Evolutionary conservation across 2,113 vertebrate genomes (phyloP), one percentile per base, ranked within the genome.

Genomic region (Hassar affinis): DNA sequence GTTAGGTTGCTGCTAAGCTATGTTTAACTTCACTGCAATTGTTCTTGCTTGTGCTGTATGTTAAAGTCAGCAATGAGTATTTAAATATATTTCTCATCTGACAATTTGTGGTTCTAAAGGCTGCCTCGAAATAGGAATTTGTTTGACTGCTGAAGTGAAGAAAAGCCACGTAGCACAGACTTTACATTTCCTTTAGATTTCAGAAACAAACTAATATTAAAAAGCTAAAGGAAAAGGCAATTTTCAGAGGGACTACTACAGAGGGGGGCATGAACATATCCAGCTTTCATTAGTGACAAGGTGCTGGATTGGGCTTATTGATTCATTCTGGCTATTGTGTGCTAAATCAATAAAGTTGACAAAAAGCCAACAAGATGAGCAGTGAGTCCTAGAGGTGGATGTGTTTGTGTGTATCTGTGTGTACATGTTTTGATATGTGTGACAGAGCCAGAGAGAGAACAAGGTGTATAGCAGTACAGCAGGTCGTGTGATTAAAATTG

Each of bases 401-500:
- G 12, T 61, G 85, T 33, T 6, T 62, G 38, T 68, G 69, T 80
- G 80, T 76, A 72, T 79, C 62, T 75, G 76, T 81, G 52, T 10
- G 6, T 49, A 52, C 69, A 59, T 62, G 47, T 59, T 35, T 68
- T n/a, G 47, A n/a, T 47, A 49, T 78, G 51, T 85, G 76, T 75
- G 52, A 56, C 49, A 78, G n/a, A 80, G 74, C 77, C 15, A 74
- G 52, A 82, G 15, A 35, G 42, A 33, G 57, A 1, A 27, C 69
- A 80, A 71, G 22, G 59, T 35, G 35, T 64, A n/a, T 38, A 64
- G 47, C 1, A 54, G 18, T 22, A 54, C 25, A 47, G n/a, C 27
- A 81, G 71, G 71, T 84, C 33, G 49, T 51, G 38, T 17, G 74
- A 75, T 69, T 27, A 82, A 85, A 86, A 89, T 59, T 71, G 71